A percentile compares a stretch with the other conserved stretches of the same genome.
Conservation (phyloP, 2,888 invertebrate genomes). For the Listrodromus nycthemerus region DNA sequence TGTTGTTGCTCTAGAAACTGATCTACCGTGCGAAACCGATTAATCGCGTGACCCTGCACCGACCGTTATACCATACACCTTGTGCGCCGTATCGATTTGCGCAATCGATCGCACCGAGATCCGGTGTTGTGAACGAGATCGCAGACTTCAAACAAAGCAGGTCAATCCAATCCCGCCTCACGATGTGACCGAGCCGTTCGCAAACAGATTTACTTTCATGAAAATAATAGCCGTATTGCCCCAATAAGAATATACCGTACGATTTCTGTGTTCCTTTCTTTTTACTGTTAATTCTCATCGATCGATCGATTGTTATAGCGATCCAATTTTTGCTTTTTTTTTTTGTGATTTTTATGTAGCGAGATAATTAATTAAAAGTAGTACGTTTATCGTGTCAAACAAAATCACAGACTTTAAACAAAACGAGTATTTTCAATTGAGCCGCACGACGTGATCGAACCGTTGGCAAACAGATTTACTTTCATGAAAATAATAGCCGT, state of each 20-base stretch:
- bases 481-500: slow-evolving; percentile 37
- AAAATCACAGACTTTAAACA: slow-evolving; percentile 61
- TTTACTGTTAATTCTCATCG: neutral
- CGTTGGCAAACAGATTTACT: slow-evolving; percentile 39
- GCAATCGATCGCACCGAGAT: slow-evolving; percentile 66
- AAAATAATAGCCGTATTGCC: neutral
- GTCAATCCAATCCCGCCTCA: slow-evolving; percentile 64
- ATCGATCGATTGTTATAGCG: neutral
- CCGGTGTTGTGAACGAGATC: slow-evolving; percentile 64
- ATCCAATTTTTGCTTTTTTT: neutral
- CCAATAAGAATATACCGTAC: neutral
- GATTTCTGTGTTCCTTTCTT: neutral
- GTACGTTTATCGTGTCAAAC: neutral
- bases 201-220: slow-evolving; percentile 54
- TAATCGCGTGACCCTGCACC: slow-evolving; percentile 65
- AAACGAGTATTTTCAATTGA: slow-evolving; percentile 65
- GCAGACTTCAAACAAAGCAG: slow-evolving; percentile 65
- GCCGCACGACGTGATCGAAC: slow-evolving; percentile 42
- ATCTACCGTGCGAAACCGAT: slow-evolving; percentile 66
- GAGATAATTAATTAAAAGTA: too few species aligned
- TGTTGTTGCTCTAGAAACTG: slow-evolving; percentile 62
- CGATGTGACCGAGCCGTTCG: slow-evolving; percentile 30
- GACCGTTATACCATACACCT: slow-evolving; percentile 24
- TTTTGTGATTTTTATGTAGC: neutral
- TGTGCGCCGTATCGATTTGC: slow-evolving; percentile 56